Evolutionary conservation across 2,797 vertebrate species (phyloP).

Genomic region (Anniella stebbinsi): DNA sequence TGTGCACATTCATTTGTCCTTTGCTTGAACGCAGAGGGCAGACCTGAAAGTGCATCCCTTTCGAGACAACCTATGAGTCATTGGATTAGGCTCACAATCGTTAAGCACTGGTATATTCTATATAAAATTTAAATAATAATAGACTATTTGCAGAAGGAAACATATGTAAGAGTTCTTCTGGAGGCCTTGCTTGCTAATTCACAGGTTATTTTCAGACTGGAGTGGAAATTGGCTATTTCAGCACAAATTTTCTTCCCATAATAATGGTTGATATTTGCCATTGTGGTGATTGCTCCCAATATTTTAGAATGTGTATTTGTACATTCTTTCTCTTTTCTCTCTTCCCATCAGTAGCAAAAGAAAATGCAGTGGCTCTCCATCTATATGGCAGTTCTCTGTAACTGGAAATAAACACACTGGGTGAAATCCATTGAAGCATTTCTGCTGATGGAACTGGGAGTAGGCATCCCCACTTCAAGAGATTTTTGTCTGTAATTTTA

Average conservation of each 20-base stretch:
- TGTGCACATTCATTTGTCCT: not conserved
- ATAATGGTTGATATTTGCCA: not conserved
- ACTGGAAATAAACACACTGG: not conserved
- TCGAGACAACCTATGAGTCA: not conserved
- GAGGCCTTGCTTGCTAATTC: not conserved
- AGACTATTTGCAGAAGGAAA: not conserved
- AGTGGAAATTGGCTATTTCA: not conserved
- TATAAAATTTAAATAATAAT: conserved; percentile 1
- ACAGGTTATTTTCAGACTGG: not conserved
- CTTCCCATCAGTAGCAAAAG: not conserved
- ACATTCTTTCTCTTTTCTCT: not conserved
- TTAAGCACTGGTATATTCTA: not conserved
- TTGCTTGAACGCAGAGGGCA: not conserved
- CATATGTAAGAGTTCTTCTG: not conserved
- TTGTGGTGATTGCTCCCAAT: not conserved
- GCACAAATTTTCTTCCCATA: not conserved
- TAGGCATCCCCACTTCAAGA: no score
- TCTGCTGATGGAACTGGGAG: no score
- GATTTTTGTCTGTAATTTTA: no score
- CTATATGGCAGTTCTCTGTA: not conserved
- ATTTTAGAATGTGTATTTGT: not conserved
- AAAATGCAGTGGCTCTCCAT: not conserved
- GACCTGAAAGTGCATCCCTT: not conserved
- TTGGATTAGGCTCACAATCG: not conserved
- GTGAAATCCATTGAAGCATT: no score